Evolutionary conservation across 2,113 vertebrate genomes (phyloP).

Genomic region (Aphyosemion australe): DNA sequence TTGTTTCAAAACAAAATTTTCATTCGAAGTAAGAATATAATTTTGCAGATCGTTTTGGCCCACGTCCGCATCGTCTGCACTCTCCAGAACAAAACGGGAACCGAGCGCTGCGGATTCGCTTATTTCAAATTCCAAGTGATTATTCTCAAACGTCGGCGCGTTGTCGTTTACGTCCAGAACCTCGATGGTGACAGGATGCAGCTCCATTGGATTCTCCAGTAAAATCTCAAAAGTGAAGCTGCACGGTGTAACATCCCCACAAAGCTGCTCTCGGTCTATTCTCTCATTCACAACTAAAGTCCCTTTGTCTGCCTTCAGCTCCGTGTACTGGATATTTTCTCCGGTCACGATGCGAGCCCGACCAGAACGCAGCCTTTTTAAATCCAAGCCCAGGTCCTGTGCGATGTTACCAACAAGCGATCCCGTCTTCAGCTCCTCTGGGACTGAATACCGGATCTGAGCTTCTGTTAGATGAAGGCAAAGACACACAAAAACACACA

Average conservation of each 20-base stretch:
- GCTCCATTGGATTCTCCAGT: constrained; percentile 74
- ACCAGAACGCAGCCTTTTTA: constrained; percentile 54
- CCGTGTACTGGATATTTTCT: constrained; percentile 57
- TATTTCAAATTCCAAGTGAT: constrained; percentile 62
- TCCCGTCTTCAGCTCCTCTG: constrained; percentile 63
- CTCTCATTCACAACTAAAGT: constrained; percentile 63
- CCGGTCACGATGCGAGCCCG: constrained; percentile 64
- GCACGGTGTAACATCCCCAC: constrained; percentile 60
- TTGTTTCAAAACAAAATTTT: constrained; percentile 76
- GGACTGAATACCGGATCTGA: constrained; percentile 69
- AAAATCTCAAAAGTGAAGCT: constrained; percentile 74
- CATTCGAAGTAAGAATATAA: constrained; percentile 65
- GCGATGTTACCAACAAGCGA: constrained; percentile 65
- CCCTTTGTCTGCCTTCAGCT: constrained; percentile 73
- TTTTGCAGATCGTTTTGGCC: constrained; percentile 75
- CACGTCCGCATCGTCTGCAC: constrained; percentile 78
- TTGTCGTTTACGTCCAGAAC: constrained; percentile 74
- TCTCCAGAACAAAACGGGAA: constrained; percentile 62
- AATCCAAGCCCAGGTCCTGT: constrained; percentile 62
- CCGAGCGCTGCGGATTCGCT: constrained; percentile 58
- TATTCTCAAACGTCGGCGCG: constrained; percentile 59
- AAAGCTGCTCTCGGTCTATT: constrained; percentile 72
- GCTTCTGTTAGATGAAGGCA: constrained; percentile 21
- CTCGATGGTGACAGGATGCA: constrained; percentile 69
- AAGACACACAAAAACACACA: constrained; percentile 23